A percentile compares a stretch with the other conserved stretches of the same genome.
phyloP scores from a whole-genome alignment of 2,797 vertebrate species.

The Ambastaia sidthimunki region DNA sequence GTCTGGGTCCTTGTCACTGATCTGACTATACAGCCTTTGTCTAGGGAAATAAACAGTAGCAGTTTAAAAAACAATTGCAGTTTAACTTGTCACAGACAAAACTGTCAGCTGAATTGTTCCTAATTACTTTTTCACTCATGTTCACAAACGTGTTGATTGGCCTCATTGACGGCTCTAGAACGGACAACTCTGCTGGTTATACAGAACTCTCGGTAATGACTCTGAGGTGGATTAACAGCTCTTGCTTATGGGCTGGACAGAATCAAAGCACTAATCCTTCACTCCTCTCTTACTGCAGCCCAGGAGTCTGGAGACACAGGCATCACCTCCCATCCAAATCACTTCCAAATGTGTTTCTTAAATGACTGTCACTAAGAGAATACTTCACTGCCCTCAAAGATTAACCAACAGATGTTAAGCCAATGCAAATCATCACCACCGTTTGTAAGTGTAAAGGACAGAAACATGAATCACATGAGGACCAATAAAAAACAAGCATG shows the following conservation, averaged over 20 bases:
- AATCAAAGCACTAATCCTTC: constrained; percentile 56
- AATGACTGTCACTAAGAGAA: constrained; percentile 1
- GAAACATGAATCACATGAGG: constrained; percentile 10
- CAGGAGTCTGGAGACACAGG: constrained; percentile 13
- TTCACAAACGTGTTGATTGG: constrained; percentile 45
- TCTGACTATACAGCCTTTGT: not conserved
- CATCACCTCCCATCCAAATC: constrained; percentile 32
- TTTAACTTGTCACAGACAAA: not conserved
- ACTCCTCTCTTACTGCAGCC: not conserved
- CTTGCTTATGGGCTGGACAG: constrained; percentile 38
- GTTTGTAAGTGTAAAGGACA: not conserved
- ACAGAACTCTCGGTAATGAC: constrained; percentile 44
- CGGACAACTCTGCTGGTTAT: constrained; percentile 40
- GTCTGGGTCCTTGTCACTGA: not conserved
- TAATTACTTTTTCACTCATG: constrained; percentile 39
- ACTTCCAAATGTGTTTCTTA: constrained; percentile 1
- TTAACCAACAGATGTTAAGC: constrained; percentile 30
- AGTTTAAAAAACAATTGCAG: constrained; percentile 25
- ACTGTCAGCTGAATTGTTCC: constrained; percentile 37
- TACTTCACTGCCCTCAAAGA: not conserved
- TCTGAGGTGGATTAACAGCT: constrained; percentile 50
- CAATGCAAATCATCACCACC: constrained; percentile 43
- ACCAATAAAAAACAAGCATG: not conserved
- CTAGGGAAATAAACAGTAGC: not conserved
- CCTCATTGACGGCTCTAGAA: constrained; percentile 29